A percentile compares a stretch with the other conserved stretches of the same genome.
Conservation (phyloP, 2,888 invertebrate species). For the Cremastobaeus sp. region DNA sequence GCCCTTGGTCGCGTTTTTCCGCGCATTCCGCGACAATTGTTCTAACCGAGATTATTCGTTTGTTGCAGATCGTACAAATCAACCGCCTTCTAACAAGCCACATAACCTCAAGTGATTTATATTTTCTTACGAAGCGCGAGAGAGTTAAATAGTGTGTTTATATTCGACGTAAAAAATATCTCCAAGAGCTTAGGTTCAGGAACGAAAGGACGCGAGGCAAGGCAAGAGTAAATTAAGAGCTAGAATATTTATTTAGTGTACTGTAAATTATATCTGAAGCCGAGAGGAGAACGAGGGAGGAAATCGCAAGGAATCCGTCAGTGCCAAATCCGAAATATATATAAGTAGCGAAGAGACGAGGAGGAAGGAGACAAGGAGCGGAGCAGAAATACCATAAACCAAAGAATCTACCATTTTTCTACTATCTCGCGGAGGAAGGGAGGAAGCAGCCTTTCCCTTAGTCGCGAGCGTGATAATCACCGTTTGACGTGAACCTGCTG, state of each 20-base stretch:
- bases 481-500: slow-evolving; percentile 32
- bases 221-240: slow-evolving; percentile 67
- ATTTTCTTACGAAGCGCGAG: slow-evolving; percentile 77
- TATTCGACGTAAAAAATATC: slow-evolving; percentile 73
- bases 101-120: slow-evolving; percentile 79
- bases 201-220: slow-evolving; percentile 49
- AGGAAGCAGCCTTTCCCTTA: slow-evolving; percentile 39
- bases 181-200: slow-evolving; percentile 71
- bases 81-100: slow-evolving; percentile 79
- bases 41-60: slow-evolving; percentile 51
- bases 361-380: slow-evolving; percentile 37
- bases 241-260: slow-evolving; percentile 76
- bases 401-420: slow-evolving; percentile 78
- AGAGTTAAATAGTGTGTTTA: slow-evolving; percentile 76
- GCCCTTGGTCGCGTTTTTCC: neutral
- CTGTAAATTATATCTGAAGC: slow-evolving; percentile 75
- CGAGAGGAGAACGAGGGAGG: slow-evolving; percentile 57
- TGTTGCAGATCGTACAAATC: slow-evolving; percentile 79
- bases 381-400: slow-evolving; percentile 72
- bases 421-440: slow-evolving; percentile 69
- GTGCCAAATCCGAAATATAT: slow-evolving; percentile 76
- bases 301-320: slow-evolving; percentile 72
- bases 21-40: slow-evolving; percentile 20
- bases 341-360: slow-evolving; percentile 55
- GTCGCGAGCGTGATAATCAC: slow-evolving; percentile 46